A percentile compares a stretch with the other conserved stretches of the same genome.
Evolutionary conservation across 2,888 invertebrate genomes (phyloP).

Genomic region (Linnaemya tessellans): DNA sequence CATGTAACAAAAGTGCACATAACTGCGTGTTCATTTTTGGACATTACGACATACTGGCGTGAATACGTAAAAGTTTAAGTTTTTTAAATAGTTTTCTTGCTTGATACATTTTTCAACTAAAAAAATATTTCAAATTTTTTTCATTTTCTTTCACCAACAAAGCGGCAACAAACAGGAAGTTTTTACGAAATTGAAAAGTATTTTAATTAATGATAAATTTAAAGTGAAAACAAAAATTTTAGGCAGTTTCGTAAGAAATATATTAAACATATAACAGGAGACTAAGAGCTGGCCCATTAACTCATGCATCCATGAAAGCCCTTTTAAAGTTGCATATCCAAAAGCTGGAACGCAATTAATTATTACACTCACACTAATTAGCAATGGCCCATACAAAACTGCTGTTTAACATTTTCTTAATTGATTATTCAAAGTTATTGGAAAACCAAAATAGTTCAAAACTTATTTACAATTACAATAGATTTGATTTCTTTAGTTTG

Average conservation of each 20-base stretch:
- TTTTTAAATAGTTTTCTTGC: slow-evolving; percentile 20
- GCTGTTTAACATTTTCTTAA: too few relatives aligned
- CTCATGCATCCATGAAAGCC: not conserved
- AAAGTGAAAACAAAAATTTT: not conserved
- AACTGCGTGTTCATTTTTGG: slow-evolving; percentile 67
- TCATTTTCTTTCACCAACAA: slow-evolving; percentile 13
- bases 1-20: slow-evolving; percentile 45
- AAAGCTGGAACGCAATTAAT: not conserved
- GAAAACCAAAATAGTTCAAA: too few relatives aligned
- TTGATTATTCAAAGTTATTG: too few relatives aligned
- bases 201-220: slow-evolving; percentile 56
- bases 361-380: not conserved
- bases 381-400: too few relatives aligned
- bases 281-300: not conserved
- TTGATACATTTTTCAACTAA: slow-evolving; percentile 44
- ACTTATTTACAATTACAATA: not conserved
- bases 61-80: slow-evolving; percentile 55
- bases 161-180: slow-evolving; percentile 66
- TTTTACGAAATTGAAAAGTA: slow-evolving; percentile 38
- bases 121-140: slow-evolving; percentile 8
- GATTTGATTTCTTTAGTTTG: not conserved
- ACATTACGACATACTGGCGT: slow-evolving; percentile 63
- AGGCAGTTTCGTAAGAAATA: not conserved
- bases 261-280: not conserved
- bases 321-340: not conserved